Evolutionary conservation across 2,888 invertebrate genomes (phyloP), one percentile per base, ranked within the genome.

Genomic region (Hedya salicella): DNA sequence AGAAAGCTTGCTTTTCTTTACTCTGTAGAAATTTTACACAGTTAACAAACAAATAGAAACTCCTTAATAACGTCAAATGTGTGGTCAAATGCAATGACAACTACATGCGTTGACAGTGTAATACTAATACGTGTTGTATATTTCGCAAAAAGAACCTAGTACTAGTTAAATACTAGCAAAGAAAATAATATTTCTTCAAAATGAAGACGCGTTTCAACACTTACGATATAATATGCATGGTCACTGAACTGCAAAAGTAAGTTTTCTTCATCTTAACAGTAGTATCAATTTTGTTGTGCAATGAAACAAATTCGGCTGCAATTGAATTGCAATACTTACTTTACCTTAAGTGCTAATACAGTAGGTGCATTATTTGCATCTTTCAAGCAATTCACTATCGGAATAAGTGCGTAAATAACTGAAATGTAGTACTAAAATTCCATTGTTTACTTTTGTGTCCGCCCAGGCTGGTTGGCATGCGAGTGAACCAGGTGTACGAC

Each of bases 401-500:
- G 2, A 19, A 14, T n/a, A 32, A n/a, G 36, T 8, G 36, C 11
- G 36, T 4, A 25, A 25, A 6, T 25, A 25, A 6, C 2, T 36
- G 36, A 36, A 36, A 36, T 36, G 6, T 11, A 9, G 36, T 11
- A 25, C 36, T 9, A 42, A 42, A 16, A 46, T 48, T 39, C 40
- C 36, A 25, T 52, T 59, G 39, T 42, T 59, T 11, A 36, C 21
- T 50, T 42, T 61, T 11, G 63, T 8, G 44, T 64, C 39, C 68
- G 82, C 84, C 50, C 80, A 97, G 97, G 75, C 92, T 97, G 66
- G 91, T 97, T 77, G 98, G 99, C 42, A 96, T 98, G 95, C 94
- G 99, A 77, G 98, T 99, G 3, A 96, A 97, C 85, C 99, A 99
- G 92, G 95, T 99, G 40, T 99, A 99, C 87, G 99, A 99, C 85